Evolutionary conservation across 2,113 vertebrate species (phyloP).

Genomic region (Struthidea cinerea): DNA sequence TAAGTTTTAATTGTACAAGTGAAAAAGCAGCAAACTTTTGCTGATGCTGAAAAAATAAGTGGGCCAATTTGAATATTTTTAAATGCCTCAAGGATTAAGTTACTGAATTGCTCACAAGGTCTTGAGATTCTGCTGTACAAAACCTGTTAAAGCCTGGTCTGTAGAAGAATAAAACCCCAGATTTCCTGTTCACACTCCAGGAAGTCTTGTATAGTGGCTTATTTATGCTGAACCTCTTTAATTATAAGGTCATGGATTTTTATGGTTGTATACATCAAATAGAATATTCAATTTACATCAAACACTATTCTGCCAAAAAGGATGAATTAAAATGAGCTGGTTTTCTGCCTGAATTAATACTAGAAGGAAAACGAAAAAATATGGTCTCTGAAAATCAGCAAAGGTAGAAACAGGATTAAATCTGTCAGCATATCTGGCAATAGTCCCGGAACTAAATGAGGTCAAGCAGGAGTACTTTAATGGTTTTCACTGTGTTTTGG

Average conservation of each 20-base stretch:
- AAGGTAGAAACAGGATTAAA: not conserved
- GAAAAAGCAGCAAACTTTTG: not conserved
- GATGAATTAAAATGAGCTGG: not conserved
- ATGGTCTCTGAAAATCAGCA: not conserved
- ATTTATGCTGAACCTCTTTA: conserved; percentile 13
- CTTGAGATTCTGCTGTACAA: not conserved
- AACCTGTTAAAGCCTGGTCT: not conserved
- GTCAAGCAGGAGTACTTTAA: not conserved
- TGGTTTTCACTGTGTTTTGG: not conserved
- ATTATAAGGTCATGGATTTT: not conserved
- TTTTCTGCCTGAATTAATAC: conserved; percentile 3
- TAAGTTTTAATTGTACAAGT: conserved; percentile 1
- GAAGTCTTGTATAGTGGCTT: conserved; percentile 5
- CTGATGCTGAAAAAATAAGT: conserved; percentile 24
- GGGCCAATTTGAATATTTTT: conserved; percentile 3
- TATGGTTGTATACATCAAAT: conserved; percentile 10
- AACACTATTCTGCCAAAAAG: not conserved
- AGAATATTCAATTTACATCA: conserved; percentile 45
- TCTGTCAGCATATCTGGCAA: not conserved
- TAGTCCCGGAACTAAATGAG: not conserved
- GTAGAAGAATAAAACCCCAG: not conserved
- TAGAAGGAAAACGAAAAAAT: not conserved
- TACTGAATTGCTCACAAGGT: not conserved
- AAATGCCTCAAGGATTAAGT: not conserved
- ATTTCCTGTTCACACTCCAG: not conserved